Conservation (phyloP, 2,113 vertebrate genomes). For the Mirounga angustirostris region DNA sequence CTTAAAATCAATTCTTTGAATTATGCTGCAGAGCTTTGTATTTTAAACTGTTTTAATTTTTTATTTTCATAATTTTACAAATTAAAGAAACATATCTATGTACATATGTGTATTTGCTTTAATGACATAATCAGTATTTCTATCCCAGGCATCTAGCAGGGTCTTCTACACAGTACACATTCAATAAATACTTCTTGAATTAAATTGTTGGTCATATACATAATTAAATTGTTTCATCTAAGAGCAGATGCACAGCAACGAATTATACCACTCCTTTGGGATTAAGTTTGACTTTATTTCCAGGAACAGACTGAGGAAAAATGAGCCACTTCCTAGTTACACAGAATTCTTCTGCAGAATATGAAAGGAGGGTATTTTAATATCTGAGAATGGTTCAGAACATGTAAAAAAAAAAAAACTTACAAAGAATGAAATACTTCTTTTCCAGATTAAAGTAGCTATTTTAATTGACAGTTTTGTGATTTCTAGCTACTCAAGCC, state of each 20-base stretch:
- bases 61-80: neutral
- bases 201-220: neutral
- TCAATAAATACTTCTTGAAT: slow-evolving; percentile 41
- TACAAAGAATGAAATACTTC: neutral
- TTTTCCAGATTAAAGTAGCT: slow-evolving; percentile 3
- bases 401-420: neutral
- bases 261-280: slow-evolving; percentile 8
- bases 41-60: slow-evolving; percentile 14
- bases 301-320: slow-evolving; percentile 1
- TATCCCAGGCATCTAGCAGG: neutral
- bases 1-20: neutral
- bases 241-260: neutral
- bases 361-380: neutral
- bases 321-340: neutral
- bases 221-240: slow-evolving; percentile 19
- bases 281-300: slow-evolving; percentile 10
- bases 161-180: neutral
- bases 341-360: neutral
- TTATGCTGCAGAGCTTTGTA: neutral
- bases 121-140: neutral
- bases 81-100: slow-evolving; percentile 4
- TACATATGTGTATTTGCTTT: neutral
- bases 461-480: neutral
- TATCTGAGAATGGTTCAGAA: neutral
- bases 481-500: neutral